phyloP scores from a whole-genome alignment of 92 coral and sea anemone species.

The Anthopleura xanthogrammica region DNA sequence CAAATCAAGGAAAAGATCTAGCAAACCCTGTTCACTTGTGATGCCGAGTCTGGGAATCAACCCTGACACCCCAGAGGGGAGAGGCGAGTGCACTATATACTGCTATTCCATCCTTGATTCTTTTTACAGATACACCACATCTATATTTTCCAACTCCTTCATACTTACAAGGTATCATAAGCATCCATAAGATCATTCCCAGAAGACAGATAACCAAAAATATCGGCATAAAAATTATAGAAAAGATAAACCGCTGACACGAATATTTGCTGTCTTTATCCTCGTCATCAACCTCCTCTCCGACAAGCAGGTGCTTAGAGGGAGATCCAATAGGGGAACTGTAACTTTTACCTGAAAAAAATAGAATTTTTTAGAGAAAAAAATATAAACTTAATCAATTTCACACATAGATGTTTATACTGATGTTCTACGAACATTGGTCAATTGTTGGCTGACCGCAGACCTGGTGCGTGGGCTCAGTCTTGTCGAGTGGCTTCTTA shows the following conservation, averaged over 20 bases:
- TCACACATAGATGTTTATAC: neutral
- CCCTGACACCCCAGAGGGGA: too few relatives aligned
- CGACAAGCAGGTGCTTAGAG: conserved; percentile 31
- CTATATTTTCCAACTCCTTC: too few relatives aligned
- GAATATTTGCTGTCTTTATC: conserved; percentile 75
- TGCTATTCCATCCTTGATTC: too few relatives aligned
- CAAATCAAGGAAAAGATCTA: too few relatives aligned
- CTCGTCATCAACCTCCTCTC: conserved; percentile 31
- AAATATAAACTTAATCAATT: neutral
- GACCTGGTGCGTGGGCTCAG: neutral
- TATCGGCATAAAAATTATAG: conserved; percentile 74
- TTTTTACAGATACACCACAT: too few relatives aligned
- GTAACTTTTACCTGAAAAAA: conserved; percentile 11
- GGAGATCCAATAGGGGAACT: conserved; percentile 18
- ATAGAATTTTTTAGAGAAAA: neutral
- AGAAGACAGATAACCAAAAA: conserved; percentile 61
- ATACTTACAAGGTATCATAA: conserved; percentile 84
- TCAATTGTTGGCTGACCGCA: neutral
- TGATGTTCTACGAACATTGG: neutral
- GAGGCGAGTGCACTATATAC: too few relatives aligned
- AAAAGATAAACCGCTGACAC: conserved; percentile 84
- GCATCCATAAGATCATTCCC: conserved; percentile 63
- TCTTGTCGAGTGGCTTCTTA: neutral
- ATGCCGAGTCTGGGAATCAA: too few relatives aligned
- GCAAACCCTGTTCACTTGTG: too few relatives aligned